These are phyloP conservation scores for Stichopus horrens DNA, from an alignment of 53 echinoderm and acorn worm genomes.

Conservation along the genomic window DNA sequence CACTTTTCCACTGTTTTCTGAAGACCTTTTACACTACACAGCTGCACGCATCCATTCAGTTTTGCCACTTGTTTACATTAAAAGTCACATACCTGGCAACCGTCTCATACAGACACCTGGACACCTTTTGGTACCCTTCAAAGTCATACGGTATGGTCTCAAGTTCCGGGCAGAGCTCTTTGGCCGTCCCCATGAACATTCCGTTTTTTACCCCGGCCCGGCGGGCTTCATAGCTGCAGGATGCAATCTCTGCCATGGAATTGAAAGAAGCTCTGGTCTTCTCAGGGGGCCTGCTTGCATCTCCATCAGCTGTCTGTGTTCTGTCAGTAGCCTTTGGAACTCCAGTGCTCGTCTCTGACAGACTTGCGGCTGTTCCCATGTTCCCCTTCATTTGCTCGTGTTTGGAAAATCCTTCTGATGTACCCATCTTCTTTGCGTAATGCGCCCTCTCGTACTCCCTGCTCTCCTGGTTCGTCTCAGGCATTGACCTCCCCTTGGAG, in stretches of 20 bases:
- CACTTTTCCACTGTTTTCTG: conserved; percentile 74
- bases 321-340: background rate
- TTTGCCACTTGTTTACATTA: conserved; percentile 58
- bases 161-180: conserved; percentile 79
- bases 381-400: background rate
- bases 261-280: conserved; percentile 52
- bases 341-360: background rate
- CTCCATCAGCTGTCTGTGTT: background rate
- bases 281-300: background rate
- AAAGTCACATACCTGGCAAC: conserved; percentile 72
- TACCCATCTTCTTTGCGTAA: conserved; percentile 63
- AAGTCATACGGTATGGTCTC: conserved; percentile 95
- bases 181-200: conserved; percentile 95
- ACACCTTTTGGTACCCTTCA: conserved; percentile 84
- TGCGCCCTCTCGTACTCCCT: conserved; percentile 68
- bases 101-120: conserved; percentile 79
- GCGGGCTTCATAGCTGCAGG: conserved; percentile 95
- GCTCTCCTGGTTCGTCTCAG: conserved; percentile 60
- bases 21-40: conserved; percentile 71
- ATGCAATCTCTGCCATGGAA: conserved; percentile 95
- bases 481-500: conserved; percentile 77
- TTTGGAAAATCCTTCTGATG: background rate
- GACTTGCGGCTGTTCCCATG: background rate
- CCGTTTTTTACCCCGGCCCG: conserved; percentile 84
- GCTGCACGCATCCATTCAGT: conserved; percentile 88